A percentile compares a stretch with the other conserved stretches of the same genome.
Conservation (phyloP, 2,113 vertebrate species). For the Austrofundulus limnaeus region DNA sequence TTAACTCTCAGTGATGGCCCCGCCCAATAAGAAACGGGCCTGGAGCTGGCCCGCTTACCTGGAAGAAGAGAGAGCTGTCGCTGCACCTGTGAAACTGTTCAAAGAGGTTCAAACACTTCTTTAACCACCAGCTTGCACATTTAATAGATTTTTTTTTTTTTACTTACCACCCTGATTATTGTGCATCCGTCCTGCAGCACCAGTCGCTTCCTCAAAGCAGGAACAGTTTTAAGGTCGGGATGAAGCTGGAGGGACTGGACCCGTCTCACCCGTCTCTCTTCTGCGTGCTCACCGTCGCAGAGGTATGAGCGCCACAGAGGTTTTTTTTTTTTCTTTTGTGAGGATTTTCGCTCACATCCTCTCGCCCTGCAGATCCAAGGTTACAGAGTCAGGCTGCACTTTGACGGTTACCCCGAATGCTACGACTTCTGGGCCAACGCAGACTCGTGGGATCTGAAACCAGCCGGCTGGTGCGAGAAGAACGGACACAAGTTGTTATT, state of each 20-base stretch:
- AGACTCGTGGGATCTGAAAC: conserved; percentile 88
- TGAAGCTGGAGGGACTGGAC: conserved; percentile 96
- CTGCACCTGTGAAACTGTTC: conserved; percentile 92
- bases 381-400: conserved; percentile 87
- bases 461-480: conserved; percentile 92
- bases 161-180: background rate
- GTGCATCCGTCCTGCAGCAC: conserved; percentile 77
- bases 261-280: conserved; percentile 93
- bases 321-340: background rate
- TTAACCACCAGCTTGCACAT: too few species aligned
- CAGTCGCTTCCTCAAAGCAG: conserved; percentile 95
- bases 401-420: conserved; percentile 89
- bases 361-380: conserved; percentile 81
- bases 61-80: conserved; percentile 89
- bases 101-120: conserved; percentile 85
- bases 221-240: conserved; percentile 94
- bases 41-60: conserved; percentile 97
- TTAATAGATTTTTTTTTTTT: background rate
- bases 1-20: conserved; percentile 66
- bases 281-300: conserved; percentile 91
- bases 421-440: conserved; percentile 94
- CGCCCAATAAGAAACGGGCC: conserved; percentile 86
- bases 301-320: conserved; percentile 76
- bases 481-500: conserved; percentile 86
- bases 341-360: background rate